Evolutionary conservation across 2,888 invertebrate genomes (phyloP).

Genomic region (Rhogogaster chlorosoma): DNA sequence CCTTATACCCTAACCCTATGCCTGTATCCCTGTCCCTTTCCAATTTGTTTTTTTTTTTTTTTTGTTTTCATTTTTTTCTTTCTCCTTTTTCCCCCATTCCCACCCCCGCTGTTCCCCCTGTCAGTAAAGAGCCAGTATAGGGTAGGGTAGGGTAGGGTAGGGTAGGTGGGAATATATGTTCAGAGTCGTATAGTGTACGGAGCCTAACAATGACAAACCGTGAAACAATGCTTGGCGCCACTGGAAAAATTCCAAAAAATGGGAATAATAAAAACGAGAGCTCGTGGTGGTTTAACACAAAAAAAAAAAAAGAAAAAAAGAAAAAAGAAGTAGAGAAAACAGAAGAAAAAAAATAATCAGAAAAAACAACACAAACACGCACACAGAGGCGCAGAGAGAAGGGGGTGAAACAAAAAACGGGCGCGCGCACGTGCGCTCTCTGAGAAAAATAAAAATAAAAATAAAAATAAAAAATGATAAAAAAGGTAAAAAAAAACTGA

Average conservation of each 20-base stretch:
- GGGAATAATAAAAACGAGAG: slow-evolving; percentile 50
- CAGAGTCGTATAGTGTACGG: not conserved
- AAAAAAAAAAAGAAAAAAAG: slow-evolving; percentile 49
- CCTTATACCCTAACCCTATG: slow-evolving; percentile 19
- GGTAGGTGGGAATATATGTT: slow-evolving; percentile 12
- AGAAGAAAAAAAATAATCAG: slow-evolving; percentile 64
- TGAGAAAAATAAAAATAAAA: slow-evolving; percentile 52
- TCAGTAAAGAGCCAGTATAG: not conserved
- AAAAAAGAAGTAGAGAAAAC: slow-evolving; percentile 48
- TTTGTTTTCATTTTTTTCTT: not conserved
- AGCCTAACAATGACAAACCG: slow-evolving; percentile 76
- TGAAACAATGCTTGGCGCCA: slow-evolving; percentile 77
- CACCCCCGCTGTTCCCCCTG: not conserved
- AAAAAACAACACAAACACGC: slow-evolving; percentile 54
- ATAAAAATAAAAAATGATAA: not conserved
- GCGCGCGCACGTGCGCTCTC: slow-evolving; percentile 50
- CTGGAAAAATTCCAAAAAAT: slow-evolving; percentile 71
- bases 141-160: not conserved
- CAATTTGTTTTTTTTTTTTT: not conserved
- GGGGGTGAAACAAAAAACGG: slow-evolving; percentile 54
- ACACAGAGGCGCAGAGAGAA: slow-evolving; percentile 54
- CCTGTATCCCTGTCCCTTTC: not conserved
- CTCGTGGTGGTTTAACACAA: slow-evolving; percentile 58
- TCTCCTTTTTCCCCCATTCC: not conserved
- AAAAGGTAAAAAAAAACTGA: not conserved